Base-by-base conservation (phyloP, 2,888 invertebrate species). In the Harmothoe impar region DNA sequence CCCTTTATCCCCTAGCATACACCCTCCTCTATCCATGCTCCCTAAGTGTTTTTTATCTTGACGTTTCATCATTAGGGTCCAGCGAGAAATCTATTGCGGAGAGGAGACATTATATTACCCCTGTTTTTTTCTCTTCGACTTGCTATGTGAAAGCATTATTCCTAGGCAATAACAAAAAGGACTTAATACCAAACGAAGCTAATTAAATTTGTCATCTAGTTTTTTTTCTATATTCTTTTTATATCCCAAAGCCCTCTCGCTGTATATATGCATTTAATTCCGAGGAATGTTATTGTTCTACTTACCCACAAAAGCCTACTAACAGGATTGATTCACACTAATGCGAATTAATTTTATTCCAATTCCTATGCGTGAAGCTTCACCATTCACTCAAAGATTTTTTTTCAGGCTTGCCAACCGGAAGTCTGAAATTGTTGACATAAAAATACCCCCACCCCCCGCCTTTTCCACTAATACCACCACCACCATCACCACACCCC, bases 41-140 rank as follows among this genome's bases (percentile, higher is more conserved):
- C 86, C 23, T 25, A 23, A 17, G 86, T 3, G 25, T 86, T 56
- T n/a, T 56, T 86, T 54, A 31, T 84, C 33, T 86, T 15, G 25
- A 25, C 86, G 25, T 86, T 86, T 86, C 86, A 86, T 86, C 86
- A 86, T 86, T 86, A 86, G 20, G 56, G 54, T 54, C 86, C 84
- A 20, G 54, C 20, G 86, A 86, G 86, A 86, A 86, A 86, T 86
- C 86, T 86, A 86, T 86, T 86, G 86, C 86, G 54, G 25, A 23
- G 54, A 54, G 86, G 86, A 54, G 86, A 86, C 86, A 86, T 86
- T 86, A 86, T 86, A 86, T 86, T 86, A 86, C 86, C 86, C 86
- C 20, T 23, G 23, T 86, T 86, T 86, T 29, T 20, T 7, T 29
- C 20, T 5, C n/a, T 43, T 35, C 10, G 33, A 81, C 81, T 81